phyloP scores from a whole-genome alignment of 2,797 vertebrate genomes.

The Malurus leucopterus region DNA sequence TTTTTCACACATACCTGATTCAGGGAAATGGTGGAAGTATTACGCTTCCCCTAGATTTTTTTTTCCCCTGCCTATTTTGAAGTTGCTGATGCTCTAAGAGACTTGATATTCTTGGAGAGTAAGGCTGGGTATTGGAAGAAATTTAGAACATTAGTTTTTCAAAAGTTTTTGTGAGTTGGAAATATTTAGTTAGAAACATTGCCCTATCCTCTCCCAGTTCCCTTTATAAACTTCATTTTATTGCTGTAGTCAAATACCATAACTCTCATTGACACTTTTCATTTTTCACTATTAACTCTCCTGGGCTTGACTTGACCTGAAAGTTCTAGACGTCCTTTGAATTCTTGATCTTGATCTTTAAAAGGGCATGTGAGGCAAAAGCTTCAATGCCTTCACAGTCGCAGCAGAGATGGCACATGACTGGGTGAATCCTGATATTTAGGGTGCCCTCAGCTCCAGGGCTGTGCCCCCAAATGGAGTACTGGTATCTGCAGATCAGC shows the following conservation, averaged over 20 bases:
- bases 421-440: not conserved
- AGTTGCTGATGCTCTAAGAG: not conserved
- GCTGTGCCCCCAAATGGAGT: not conserved
- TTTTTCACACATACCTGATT: fast-evolving
- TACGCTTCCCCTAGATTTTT: not conserved
- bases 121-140: not conserved
- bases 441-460: not conserved
- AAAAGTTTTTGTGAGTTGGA: not conserved
- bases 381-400: not conserved
- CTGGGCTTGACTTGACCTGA: not conserved
- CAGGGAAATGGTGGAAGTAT: not conserved
- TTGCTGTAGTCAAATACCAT: not conserved
- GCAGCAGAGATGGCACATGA: not conserved
- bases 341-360: not conserved
- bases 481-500: not conserved
- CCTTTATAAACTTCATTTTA: not conserved
- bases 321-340: not conserved
- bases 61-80: not conserved
- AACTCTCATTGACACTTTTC: not conserved
- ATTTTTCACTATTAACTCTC: not conserved
- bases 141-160: not conserved
- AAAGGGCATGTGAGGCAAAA: not conserved
- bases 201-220: not conserved
- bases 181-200: not conserved
- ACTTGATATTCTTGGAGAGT: not conserved